These are phyloP conservation scores for Limnephilus rhombicus DNA, from an alignment of 2,888 invertebrate species.

Conservation along the genomic window DNA sequence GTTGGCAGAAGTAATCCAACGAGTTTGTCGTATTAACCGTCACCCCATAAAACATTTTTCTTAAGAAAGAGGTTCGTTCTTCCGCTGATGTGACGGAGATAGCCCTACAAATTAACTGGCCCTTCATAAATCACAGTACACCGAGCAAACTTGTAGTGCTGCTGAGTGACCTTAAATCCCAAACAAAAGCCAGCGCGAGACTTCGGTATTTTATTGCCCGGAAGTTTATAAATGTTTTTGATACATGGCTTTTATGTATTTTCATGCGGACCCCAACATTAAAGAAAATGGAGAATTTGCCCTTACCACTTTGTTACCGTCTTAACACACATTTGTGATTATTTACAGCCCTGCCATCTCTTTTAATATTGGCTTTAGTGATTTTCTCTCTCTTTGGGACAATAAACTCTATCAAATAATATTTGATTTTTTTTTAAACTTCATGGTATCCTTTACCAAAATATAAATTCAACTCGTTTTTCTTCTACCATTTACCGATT, in stretches of 20 bases:
- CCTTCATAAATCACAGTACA: constrained; percentile 38
- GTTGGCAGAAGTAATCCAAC: not conserved
- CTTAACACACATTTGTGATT: constrained; percentile 39
- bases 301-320: constrained; percentile 23
- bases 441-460: too few relatives aligned
- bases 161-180: constrained; percentile 48
- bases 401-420: not conserved
- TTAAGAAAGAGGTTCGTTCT: not conserved
- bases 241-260: constrained; percentile 47
- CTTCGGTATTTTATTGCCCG: constrained; percentile 45
- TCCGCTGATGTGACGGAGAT: constrained; percentile 36
- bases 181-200: constrained; percentile 37
- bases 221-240: constrained; percentile 52
- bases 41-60: not conserved
- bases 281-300: constrained; percentile 9
- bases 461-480: too few relatives aligned
- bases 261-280: constrained; percentile 42
- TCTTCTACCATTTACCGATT: too few relatives aligned
- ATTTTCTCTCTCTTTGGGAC: not conserved
- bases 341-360: constrained; percentile 23
- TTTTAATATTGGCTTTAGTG: not conserved
- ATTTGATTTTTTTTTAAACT: too few relatives aligned
- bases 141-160: constrained; percentile 41
- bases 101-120: constrained; percentile 37
- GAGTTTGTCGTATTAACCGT: not conserved